Percentiles rank a stretch among this genome's conserved stretches.
These are phyloP conservation scores for Manis crassicaudata DNA, from an alignment of 2,797 vertebrate genomes.

Conservation along the genomic window DNA sequence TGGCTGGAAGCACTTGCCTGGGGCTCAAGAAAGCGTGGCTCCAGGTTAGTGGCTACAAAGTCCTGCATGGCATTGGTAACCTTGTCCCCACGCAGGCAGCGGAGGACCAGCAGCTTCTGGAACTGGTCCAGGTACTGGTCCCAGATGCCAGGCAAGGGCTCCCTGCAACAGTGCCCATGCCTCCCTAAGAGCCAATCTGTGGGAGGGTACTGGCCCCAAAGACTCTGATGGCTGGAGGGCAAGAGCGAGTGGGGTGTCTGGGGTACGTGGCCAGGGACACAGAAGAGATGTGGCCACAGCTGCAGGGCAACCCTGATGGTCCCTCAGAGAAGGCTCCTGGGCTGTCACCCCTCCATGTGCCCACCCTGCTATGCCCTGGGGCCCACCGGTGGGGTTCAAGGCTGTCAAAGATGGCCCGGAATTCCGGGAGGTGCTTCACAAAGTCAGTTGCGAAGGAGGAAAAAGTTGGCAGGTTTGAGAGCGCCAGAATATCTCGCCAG, in stretches of 20 bases:
- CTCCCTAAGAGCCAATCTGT: not conserved
- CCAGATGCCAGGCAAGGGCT: constrained; percentile 90
- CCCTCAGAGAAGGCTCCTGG: not conserved
- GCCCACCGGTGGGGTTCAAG: constrained; percentile 90
- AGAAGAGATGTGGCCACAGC: not conserved
- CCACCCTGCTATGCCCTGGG: not conserved
- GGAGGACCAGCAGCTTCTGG: constrained; percentile 93
- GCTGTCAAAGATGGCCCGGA: constrained; percentile 93
- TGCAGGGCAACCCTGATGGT: not conserved
- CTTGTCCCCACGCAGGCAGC: constrained; percentile 93
- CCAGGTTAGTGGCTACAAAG: constrained; percentile 91
- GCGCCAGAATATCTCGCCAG: constrained; percentile 92
- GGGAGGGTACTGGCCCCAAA: not conserved
- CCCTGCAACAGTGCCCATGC: constrained; percentile 84
- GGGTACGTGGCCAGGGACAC: not conserved
- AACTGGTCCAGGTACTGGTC: constrained; percentile 89
- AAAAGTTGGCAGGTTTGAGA: constrained; percentile 90
- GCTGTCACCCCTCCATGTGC: not conserved
- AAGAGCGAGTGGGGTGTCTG: not conserved
- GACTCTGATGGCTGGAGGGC: not conserved
- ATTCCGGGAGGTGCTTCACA: constrained; percentile 80
- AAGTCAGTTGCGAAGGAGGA: constrained; percentile 87
- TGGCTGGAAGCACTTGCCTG: constrained; percentile 85
- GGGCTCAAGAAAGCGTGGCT: constrained; percentile 92
- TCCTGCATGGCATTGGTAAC: constrained; percentile 94